These are phyloP conservation scores for Cololabis saira DNA, from an alignment of 2,113 vertebrate genomes.

Conservation along the genomic window DNA sequence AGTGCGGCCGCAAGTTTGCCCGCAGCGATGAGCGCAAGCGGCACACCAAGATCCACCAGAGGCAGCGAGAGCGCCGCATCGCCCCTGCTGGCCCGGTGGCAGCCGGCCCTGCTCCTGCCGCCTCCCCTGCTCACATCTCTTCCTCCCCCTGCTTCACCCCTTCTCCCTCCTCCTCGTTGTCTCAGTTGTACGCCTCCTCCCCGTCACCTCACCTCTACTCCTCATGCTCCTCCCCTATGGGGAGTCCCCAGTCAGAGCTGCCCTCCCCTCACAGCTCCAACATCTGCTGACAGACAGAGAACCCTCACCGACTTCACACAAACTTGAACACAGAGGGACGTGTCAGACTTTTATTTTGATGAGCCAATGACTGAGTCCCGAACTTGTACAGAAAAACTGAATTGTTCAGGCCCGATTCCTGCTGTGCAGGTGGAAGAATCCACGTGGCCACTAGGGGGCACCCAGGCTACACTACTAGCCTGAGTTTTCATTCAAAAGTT, in stretches of 20 bases:
- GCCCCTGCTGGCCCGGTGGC: conserved; percentile 35
- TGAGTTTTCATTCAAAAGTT: too few relatives aligned
- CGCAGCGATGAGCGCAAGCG: conserved; percentile 96
- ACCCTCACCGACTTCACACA: background rate
- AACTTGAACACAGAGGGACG: conserved; percentile 17
- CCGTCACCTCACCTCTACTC: conserved; percentile 23
- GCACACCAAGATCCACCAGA: conserved; percentile 95
- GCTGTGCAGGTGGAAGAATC: too few relatives aligned
- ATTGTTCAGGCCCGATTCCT: too few relatives aligned
- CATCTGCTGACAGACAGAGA: conserved; percentile 81
- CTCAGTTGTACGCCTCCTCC: conserved; percentile 26
- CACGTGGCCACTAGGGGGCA: too few relatives aligned
- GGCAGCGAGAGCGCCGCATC: conserved; percentile 91
- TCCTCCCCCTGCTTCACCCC: conserved; percentile 48
- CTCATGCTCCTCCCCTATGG: conserved; percentile 82
- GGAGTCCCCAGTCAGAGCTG: conserved; percentile 87
- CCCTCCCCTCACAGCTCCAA: conserved; percentile 88
- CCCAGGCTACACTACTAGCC: too few relatives aligned
- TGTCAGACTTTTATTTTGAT: background rate
- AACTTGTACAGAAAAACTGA: background rate
- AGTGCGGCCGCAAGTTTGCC: conserved; percentile 96
- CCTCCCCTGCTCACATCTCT: conserved; percentile 35
- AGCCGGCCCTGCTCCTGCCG: conserved; percentile 24
- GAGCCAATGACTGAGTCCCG: background rate
- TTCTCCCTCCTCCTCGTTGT: conserved; percentile 42